Evolutionary conservation across 2,888 invertebrate genomes (phyloP), one percentile per base, ranked within the genome.

Genomic region (Dascillus cervinus): DNA sequence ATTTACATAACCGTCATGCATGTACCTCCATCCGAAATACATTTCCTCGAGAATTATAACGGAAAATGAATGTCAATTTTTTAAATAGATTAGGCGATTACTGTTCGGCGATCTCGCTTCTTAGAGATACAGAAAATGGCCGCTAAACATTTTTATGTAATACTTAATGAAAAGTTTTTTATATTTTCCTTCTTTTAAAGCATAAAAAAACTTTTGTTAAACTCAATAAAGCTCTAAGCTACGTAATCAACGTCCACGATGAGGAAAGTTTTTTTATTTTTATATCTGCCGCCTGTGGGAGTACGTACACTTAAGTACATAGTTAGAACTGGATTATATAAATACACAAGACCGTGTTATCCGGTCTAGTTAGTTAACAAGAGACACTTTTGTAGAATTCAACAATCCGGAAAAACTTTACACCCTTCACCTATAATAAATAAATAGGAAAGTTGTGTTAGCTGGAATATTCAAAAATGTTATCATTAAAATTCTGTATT

Each of bases 181-280:
- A n/a, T n/a, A n/a, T n/a, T 11, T 24, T 20, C 11, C 26, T 30
- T 35, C 24, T 31, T 31, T 31, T 31, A 11, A 25, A 34, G 26
- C 22, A 32, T 31, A 38, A 38, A 38, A 31, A 38, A 38, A 38
- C 34, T 38, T 38, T 24, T 31, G 31, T 26, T 27, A 34, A 38
- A 38, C 38, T 38, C 34, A 34, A 38, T 38, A 38, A 38, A 38
- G 38, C 33, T 34, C 24, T 29, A 26, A 30, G 31, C 27, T 27
- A 26, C 23, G 30, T 31, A 28, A 32, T 34, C 34, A 38, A 25
- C 30, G 30, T 14, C 21, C n/a, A 28, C 23, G 29, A 34, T 34
- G 31, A 22, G 15, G 19, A 24, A 38, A 38, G 17, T 30, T 33
- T 37, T n/a, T 32, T 31, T 34, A 28, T 38, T 34, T 34, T 34